Base-by-base conservation (phyloP, 2,797 vertebrate species). In the Trematomus bernacchii region DNA sequence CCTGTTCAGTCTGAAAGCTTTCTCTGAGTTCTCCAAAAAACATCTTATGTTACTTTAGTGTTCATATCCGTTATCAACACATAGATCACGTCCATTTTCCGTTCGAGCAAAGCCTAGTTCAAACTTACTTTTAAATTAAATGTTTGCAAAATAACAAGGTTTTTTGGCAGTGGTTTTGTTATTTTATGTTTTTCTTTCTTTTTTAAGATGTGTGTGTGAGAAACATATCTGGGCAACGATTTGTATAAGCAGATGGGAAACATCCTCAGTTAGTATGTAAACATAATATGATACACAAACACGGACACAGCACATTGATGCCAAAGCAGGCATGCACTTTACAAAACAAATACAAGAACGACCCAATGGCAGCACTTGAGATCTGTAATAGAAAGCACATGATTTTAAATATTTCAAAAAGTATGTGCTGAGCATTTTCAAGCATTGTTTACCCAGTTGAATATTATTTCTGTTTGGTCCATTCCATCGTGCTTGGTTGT, bases 391-490 rank as follows among this genome's bases (percentile, higher is more conserved):
- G 52, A 79, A 85, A 81, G 72, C 73, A 77, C 58, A 70, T 64
- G 40, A 66, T 78, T 57, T 13, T 42, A 33, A 60, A 62, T 57
- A 71, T 80, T 82, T 77, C n/a, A 50, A 88, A 37, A 79, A 72
- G 69, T 73, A 59, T 57, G 21, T 66, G 54, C 75, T 58, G 61
- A 75, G 68, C 59, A 19, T 51, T 82, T 70, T 75, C 19, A 54
- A 75, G 71, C 61, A 48, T 82, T 90, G 79, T 91, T 92, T 87
- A 88, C 73, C 59, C 64, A 62, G 73, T 77, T 84, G 64, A 71
- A 76, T 86, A 87, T 87, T 89, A 78, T 70, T 76, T 87, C 65
- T 88, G 68, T 79, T 83, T 80, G 65, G 61, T 74, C 57, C 50
- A 19, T 79, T 87, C 71, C 69, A 51, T 84, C 73, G 71, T 68